Percentiles rank a stretch among this genome's conserved stretches.
Evolutionary conservation across 1,140 invertebrate genomes (phyloP).

Genomic region (Arion vulgaris): DNA sequence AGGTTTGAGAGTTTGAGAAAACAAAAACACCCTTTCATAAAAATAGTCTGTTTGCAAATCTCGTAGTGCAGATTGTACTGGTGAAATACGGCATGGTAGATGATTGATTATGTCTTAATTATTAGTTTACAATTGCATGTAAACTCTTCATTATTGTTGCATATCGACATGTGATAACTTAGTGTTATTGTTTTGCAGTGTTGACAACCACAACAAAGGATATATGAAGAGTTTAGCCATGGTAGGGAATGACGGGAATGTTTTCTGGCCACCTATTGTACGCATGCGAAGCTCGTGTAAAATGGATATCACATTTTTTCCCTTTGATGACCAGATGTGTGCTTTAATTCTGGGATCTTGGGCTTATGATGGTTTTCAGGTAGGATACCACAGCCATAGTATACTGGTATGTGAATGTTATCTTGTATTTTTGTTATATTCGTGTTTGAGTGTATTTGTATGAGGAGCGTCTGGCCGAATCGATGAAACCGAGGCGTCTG

Average conservation of each 20-base stretch:
- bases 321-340: conserved; percentile 98
- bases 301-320: conserved; percentile 99
- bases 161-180: not conserved
- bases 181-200: conserved; percentile 63
- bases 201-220: conserved; percentile 75
- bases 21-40: too few species aligned
- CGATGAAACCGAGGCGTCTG: too few species aligned
- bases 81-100: too few species aligned
- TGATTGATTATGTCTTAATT: too few species aligned
- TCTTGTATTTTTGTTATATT: not conserved
- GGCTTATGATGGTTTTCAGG: conserved; percentile 78
- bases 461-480: too few species aligned
- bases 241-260: conserved; percentile 74
- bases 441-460: not conserved
- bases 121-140: not conserved
- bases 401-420: too few species aligned
- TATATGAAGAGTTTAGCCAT: conserved; percentile 75
- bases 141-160: not conserved
- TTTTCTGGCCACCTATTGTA: conserved; percentile 78
- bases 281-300: conserved; percentile 80
- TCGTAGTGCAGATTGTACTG: too few species aligned
- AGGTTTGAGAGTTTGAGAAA: too few species aligned
- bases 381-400: too few species aligned
- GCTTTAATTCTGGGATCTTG: conserved; percentile 83
- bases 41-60: too few species aligned